Evolutionary conservation across 2,113 vertebrate species (phyloP), one percentile per base, ranked within the genome.

Genomic region (Xenopus borealis): DNA sequence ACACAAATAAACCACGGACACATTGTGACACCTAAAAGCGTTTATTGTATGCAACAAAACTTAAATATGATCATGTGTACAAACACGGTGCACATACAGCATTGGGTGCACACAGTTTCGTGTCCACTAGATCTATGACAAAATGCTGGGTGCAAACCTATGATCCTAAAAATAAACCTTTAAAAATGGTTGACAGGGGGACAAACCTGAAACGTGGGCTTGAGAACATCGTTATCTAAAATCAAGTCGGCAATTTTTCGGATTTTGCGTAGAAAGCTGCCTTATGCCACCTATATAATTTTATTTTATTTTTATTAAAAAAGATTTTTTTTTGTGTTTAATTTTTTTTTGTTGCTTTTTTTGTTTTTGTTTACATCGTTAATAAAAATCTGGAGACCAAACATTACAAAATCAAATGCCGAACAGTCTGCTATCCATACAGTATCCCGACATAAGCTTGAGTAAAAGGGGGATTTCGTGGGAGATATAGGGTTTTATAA

Each of bases 11-110:
- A 66, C 65, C 68, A 85, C 82, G 82, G 88, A 86, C 45, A 80
- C 83, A 83, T 82, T 11, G 11, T 86, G 88, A 92, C 91, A 91
- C 92, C 93, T 95, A 93, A 87, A 95, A 93, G 91, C 89, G 88
- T 95, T 95, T 94, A 93, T 95, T 95, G 94, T 95, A 92, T 91
- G 89, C 85, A 88, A 91, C 91, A 90, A 72, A 92, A 92, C 82
- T 92, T 92, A 92, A 93, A 94, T 94, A 95, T 91, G 92, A 89
- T 86, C 83, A 77, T 74, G 92, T 89, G 88, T 87, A 92, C 92
- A 84, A 89, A 88, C 85, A 81, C 85, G 84, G 86, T 88, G 87
- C 83, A 90, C 90, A 89, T 89, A 62, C 74, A 70, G 46, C 58
- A 58, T 62, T 55, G 66, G 82, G 82, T 79, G 85, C 46, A 69